phyloP scores from a whole-genome alignment of 2,797 vertebrate species.

The Aselliscus stoliczkanus region DNA sequence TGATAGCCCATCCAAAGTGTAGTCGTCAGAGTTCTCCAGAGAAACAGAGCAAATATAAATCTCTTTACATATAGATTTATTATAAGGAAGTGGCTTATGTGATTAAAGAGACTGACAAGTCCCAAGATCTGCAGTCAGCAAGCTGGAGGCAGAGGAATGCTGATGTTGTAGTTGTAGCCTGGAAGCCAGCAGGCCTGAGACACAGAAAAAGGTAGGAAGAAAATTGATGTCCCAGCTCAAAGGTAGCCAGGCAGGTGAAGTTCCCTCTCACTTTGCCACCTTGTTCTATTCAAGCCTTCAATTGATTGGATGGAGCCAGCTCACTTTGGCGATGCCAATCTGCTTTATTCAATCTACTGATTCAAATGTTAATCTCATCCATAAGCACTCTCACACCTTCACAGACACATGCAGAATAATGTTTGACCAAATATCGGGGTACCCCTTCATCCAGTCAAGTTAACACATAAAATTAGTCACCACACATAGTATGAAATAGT shows the following conservation, averaged over 20 bases:
- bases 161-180: not conserved
- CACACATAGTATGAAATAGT: not conserved
- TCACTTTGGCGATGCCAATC: not conserved
- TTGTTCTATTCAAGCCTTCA: not conserved
- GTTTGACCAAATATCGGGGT: not conserved
- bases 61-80: not conserved
- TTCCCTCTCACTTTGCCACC: not conserved
- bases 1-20: not conserved
- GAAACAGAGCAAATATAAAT: not conserved
- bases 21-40: not conserved
- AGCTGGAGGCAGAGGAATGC: not conserved
- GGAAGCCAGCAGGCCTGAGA: not conserved
- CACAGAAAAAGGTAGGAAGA: not conserved
- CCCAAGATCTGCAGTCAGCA: not conserved
- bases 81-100: not conserved
- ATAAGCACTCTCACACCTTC: not conserved
- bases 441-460: not conserved
- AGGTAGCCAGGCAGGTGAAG: not conserved
- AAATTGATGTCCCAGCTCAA: not conserved
- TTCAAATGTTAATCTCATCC: not conserved
- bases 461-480: not conserved
- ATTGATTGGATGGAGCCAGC: not conserved
- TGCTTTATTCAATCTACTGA: not conserved
- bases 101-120: not conserved
- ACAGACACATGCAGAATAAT: not conserved